phyloP scores from a whole-genome alignment of 1,140 invertebrate genomes.

The Tetramorium parvispinum region DNA sequence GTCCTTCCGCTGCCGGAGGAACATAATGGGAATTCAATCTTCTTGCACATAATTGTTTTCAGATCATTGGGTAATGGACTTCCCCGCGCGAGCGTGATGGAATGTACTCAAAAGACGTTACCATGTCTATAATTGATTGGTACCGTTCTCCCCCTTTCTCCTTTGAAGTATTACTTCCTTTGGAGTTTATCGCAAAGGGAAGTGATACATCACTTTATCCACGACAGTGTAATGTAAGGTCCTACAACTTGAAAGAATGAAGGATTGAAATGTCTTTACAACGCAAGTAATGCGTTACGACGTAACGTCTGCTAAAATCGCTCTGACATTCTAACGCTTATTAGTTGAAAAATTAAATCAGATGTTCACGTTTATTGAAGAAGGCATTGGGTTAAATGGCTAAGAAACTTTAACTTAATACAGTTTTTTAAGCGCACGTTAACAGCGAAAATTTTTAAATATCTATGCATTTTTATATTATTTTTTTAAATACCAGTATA shows the following conservation, averaged over 20 bases:
- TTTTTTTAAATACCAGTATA: neutral
- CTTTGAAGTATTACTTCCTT: slow-evolving; percentile 44
- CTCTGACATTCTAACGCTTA: neutral
- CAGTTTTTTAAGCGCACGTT: neutral
- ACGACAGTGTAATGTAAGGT: slow-evolving; percentile 48
- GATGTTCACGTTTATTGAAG: neutral
- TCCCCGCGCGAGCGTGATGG: neutral
- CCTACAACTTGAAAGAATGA: slow-evolving; percentile 36
- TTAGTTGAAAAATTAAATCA: neutral
- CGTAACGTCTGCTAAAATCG: neutral
- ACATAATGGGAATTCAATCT: slow-evolving; percentile 16
- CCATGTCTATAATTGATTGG: slow-evolving; percentile 48
- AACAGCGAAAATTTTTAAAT: neutral
- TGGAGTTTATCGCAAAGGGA: slow-evolving; percentile 35
- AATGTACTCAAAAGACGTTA: slow-evolving; percentile 39
- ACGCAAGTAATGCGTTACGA: neutral
- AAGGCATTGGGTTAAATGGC: neutral
- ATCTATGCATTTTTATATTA: neutral
- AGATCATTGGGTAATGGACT: slow-evolving; percentile 39
- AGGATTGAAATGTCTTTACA: slow-evolving; percentile 45
- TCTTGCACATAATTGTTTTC: slow-evolving; percentile 48
- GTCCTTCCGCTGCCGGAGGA: neutral
- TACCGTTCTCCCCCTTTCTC: neutral
- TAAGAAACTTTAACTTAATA: neutral
- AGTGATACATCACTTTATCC: slow-evolving; percentile 57